Evolutionary conservation across 35 echinoderm and acorn worm genomes (phyloP), one percentile per base, ranked within the genome.

Genomic region (Strongylocentrotus purpuratus): DNA sequence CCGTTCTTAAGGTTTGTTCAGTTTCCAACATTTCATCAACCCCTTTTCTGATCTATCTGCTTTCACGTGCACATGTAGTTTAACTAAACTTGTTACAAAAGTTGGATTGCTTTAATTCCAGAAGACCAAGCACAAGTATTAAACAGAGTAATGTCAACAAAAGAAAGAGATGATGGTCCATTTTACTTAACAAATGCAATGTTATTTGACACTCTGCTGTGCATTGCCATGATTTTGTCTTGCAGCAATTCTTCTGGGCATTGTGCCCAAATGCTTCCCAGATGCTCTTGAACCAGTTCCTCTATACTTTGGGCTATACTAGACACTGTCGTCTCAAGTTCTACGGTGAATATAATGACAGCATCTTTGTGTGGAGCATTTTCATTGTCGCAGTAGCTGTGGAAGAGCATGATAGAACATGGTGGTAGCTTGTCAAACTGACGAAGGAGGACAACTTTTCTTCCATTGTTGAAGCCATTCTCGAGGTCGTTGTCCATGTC

Each of bases 311-410:
- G 45, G 15, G 9, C 91, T 48, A 46, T 33, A 92, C 28, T 17
- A 17, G 91, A 46, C 41, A 92, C n/a, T 55, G 45, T 92, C 10
- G n/a, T 31, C 17, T 65, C 47, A 2, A 96, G 92, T 65, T 92
- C 78, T 50, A 97, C 71, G 18, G 96, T 95, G 18, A 97, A 89
- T 1, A 98, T 94, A 20, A 98, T 92, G 0, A 92, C 96, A 0
- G 95, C 96, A 58, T 97, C 95, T n/a, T 90, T 94, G 94, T 96
- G 97, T 14, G 95, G 95, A 0, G 96, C 97, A 95, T 98, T 94
- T 9, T 98, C 97, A 60, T 95, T 98, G 31, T 98, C 96, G 47
- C 97, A 98, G 94, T 96, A 98, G 33, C 95, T 96, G 48, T 97
- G 96, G 25, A 97, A 98, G 8, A 95, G 86, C 28, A 97, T 70